Evolutionary conservation across 2,113 vertebrate genomes (phyloP), one percentile per base, ranked within the genome.

Genomic region (Ranitomeya imitator): DNA sequence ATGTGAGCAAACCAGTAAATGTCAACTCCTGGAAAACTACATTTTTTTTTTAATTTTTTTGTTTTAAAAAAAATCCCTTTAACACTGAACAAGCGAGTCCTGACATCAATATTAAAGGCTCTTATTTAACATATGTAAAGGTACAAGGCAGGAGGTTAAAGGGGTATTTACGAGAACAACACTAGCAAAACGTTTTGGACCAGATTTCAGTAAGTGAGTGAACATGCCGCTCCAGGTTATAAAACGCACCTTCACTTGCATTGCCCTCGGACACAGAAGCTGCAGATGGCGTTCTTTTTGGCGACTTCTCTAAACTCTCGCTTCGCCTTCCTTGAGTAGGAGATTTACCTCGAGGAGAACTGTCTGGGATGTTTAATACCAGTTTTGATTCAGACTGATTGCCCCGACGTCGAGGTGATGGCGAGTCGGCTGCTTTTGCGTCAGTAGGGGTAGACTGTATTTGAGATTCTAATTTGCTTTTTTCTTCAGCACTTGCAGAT

Each of bases 401-500:
- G 14, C 23, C 67, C 6, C n/a, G 61, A 31, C 18, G 52, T 7
- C 11, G 85, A 52, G 23, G 76, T 31, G 59, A 59, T 7, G 19
- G 11, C 5, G 73, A 23, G 2, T 14, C 74, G 14, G 26, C 18
- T 1, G 11, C 37, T 51, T 2, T 0, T 21, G 54, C 11, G 13
- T 16, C 85, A 52, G 7, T 60, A n/a, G 4, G 26, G 10, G 51
- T 3, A 5, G 65, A 79, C 23, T 9, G 23, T 23, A 89, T 79
- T 5, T 76, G 16, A 78, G 21, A 13, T 91, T 59, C 86, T 94
- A 91, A 79, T 93, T 86, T 52, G 60, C 88, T 93, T 51, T 92
- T 93, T 51, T 92, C 91, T 9, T 79, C 26, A 9, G 65, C 79
- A 59, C 86, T 91, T 10, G 88, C 18, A 10, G 80, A 88, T 87